phyloP scores from a whole-genome alignment of 2,113 vertebrate genomes.

The Geococcyx californianus region DNA sequence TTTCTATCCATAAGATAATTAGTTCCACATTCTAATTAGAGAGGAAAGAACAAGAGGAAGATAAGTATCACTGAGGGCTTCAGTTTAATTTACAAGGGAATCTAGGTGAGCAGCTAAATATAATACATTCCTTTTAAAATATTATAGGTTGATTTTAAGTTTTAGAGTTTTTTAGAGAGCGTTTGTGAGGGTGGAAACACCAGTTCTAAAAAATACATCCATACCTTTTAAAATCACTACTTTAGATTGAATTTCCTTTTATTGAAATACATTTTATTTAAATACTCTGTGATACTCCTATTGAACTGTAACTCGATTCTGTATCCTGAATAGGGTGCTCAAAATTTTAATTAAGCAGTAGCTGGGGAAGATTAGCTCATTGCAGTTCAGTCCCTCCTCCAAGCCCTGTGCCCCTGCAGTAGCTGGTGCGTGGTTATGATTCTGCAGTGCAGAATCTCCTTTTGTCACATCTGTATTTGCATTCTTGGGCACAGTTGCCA shows the following conservation, averaged over 20 bases:
- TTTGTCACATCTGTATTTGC: neutral
- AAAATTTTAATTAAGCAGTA: neutral
- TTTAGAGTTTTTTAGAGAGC: neutral
- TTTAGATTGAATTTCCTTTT: neutral
- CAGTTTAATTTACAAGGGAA: conserved; percentile 4
- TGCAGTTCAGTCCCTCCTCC: neutral
- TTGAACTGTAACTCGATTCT: neutral
- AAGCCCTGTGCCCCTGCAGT: neutral
- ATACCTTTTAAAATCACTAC: neutral
- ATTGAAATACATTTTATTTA: neutral
- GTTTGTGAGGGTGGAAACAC: neutral
- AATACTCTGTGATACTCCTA: neutral
- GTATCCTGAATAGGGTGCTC: neutral
- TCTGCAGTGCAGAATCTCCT: neutral
- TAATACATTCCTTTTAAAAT: neutral
- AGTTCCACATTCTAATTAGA: neutral
- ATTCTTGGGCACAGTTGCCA: neutral
- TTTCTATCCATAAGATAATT: neutral
- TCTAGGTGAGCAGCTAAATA: neutral
- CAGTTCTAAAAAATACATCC: neutral
- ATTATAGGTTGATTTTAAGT: neutral
- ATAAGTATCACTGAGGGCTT: neutral
- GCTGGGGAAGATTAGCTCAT: neutral
- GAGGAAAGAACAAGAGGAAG: conserved; percentile 13
- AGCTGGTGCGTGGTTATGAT: accelerated